Conservation (phyloP, 2,797 vertebrate species). For the Ibycter americanus region DNA sequence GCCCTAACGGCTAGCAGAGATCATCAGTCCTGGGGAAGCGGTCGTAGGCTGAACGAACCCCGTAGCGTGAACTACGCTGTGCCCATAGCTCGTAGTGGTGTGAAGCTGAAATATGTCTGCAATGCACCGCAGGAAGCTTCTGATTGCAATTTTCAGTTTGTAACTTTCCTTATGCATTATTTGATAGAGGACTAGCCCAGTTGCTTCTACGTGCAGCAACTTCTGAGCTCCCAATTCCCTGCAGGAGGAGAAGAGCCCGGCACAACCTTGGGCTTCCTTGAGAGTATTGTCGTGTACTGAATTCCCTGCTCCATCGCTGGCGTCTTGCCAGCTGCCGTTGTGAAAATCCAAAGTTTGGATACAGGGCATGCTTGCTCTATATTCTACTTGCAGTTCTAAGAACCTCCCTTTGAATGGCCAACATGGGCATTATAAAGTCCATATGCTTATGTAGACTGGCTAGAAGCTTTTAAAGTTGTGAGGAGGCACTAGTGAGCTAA, state of each 20-base stretch:
- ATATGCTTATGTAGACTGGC: background rate
- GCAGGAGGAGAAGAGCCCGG: background rate
- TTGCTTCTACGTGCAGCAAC: background rate
- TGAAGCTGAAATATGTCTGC: fast-evolving
- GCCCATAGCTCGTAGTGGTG: fast-evolving
- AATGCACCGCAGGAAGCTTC: background rate
- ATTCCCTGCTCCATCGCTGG: background rate
- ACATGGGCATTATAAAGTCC: background rate
- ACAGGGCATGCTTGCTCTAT: background rate
- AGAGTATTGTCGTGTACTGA: background rate
- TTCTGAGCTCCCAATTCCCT: background rate
- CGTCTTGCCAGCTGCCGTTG: background rate
- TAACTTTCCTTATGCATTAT: background rate
- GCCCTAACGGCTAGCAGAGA: fast-evolving
- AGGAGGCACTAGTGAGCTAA: background rate
- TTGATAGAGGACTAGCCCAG: background rate
- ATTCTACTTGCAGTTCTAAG: background rate
- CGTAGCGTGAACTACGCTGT: background rate
- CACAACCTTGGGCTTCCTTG: background rate
- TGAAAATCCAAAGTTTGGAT: background rate
- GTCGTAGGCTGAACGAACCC: background rate
- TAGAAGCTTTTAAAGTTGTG: background rate
- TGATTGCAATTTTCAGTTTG: background rate
- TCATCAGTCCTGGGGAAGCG: background rate
- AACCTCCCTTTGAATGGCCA: background rate